Conservation (phyloP, 2,888 invertebrate species). For the Nephrocerus scutellatus region DNA sequence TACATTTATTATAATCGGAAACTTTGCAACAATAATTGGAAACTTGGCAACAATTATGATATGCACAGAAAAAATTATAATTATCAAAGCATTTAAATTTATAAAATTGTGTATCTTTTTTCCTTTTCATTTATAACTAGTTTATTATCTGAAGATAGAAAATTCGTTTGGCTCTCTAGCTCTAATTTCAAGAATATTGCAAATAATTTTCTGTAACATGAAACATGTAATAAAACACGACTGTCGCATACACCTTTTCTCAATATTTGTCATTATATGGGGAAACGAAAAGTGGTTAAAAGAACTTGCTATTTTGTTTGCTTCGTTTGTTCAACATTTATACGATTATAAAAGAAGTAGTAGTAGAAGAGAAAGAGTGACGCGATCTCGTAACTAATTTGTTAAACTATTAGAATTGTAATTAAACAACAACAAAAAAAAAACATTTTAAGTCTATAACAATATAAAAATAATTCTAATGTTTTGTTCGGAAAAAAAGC, state of each 20-base stretch:
- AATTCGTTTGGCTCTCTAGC: conserved; percentile 19
- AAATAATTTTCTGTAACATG: conserved; percentile 1
- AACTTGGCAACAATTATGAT: no score
- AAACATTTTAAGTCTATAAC: conserved; percentile 1
- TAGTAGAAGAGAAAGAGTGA: no score
- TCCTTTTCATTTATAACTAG: conserved; percentile 17
- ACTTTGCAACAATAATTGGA: no score
- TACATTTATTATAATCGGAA: no score
- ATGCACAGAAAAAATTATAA: no score
- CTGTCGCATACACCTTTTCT: conserved; percentile 8
- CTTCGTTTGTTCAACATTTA: conserved; percentile 2
- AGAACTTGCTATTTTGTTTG: no score
- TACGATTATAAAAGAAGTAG: conserved; percentile 1
- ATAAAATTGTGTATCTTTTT: background rate
- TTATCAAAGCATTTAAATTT: background rate
- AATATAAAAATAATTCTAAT: conserved; percentile 1
- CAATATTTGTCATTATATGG: conserved; percentile 4
- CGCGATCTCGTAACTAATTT: no score
- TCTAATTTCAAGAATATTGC: conserved; percentile 3
- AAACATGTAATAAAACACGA: conserved; percentile 6
- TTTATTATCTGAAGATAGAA: conserved; percentile 24
- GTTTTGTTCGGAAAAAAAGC: conserved; percentile 25
- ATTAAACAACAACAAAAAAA: no score
- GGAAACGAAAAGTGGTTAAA: background rate
- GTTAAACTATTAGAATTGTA: no score